phyloP scores from a whole-genome alignment of 2,113 vertebrate genomes.

The Lynx canadensis region DNA sequence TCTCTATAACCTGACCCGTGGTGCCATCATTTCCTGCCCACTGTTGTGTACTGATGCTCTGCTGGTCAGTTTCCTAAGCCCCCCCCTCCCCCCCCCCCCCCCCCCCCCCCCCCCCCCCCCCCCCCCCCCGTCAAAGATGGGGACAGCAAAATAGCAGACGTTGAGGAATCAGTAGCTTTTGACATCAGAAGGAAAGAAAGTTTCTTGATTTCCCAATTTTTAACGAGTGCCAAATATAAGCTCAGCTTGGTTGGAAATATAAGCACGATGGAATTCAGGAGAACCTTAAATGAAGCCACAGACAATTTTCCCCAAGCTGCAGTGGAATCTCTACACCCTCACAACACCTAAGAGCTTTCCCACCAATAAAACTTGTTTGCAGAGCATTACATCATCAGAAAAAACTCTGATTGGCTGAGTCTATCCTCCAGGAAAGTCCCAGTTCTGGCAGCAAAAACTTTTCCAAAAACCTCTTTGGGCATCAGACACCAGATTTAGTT shows the following conservation, averaged over 20 bases:
- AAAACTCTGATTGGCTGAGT: conserved; percentile 49
- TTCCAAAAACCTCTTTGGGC: conserved; percentile 46
- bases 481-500: not conserved
- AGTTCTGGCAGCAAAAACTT: conserved; percentile 51
- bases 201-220: conserved; percentile 12
- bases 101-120: conserved; percentile 19
- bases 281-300: conserved; percentile 49
- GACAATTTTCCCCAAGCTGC: conserved; percentile 48
- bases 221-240: not conserved
- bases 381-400: conserved; percentile 64
- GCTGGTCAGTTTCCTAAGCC: not conserved
- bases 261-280: conserved; percentile 67
- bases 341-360: conserved; percentile 54
- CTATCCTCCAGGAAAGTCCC: not conserved
- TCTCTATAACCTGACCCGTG: not conserved
- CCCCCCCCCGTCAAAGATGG: not conserved
- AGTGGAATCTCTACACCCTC: conserved; percentile 53
- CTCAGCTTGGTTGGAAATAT: conserved; percentile 51
- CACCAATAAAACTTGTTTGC: conserved; percentile 60
- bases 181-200: not conserved
- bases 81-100: too few species aligned
- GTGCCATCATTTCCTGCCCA: not conserved
- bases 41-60: not conserved
- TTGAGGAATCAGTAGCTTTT: not conserved
- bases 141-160: not conserved